These are phyloP conservation scores for Drosophila quinaria DNA, from an alignment of 2,888 invertebrate species.

Conservation along the genomic window DNA sequence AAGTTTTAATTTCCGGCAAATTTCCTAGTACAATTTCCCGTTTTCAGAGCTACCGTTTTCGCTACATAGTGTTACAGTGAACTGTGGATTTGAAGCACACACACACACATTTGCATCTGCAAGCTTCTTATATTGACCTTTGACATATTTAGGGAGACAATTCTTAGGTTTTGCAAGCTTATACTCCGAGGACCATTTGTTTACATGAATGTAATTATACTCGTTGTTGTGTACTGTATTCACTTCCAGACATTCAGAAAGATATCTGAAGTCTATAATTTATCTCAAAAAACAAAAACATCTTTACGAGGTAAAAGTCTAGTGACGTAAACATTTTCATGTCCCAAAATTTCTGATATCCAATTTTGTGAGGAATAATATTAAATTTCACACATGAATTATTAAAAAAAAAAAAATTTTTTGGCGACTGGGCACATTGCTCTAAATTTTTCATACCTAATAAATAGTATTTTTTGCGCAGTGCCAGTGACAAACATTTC, in stretches of 20 bases:
- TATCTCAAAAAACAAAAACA: too few relatives aligned
- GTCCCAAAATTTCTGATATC: too few relatives aligned
- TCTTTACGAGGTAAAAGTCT: too few relatives aligned
- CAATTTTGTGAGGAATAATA: too few relatives aligned
- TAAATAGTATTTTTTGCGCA: too few relatives aligned
- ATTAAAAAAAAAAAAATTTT: too few relatives aligned
- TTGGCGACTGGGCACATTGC: too few relatives aligned
- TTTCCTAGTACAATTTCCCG: slow-evolving; percentile 84
- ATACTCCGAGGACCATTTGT: background rate
- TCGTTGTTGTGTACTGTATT: background rate
- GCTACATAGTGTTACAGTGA: slow-evolving; percentile 14
- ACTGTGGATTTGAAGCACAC: slow-evolving; percentile 13
- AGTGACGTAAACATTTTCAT: too few relatives aligned
- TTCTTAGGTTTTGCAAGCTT: background rate
- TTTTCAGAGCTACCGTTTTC: slow-evolving; percentile 61
- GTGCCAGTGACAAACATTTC: too few relatives aligned
- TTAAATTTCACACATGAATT: too few relatives aligned
- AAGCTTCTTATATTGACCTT: background rate
- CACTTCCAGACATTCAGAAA: background rate
- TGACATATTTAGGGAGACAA: background rate
- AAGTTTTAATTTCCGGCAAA: slow-evolving; percentile 84
- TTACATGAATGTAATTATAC: background rate
- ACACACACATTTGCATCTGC: background rate
- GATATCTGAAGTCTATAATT: background rate
- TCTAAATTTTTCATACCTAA: too few relatives aligned